These are phyloP conservation scores for Poeciliopsis turrubarensis DNA, from an alignment of 2,113 vertebrate species.

Conservation along the genomic window DNA sequence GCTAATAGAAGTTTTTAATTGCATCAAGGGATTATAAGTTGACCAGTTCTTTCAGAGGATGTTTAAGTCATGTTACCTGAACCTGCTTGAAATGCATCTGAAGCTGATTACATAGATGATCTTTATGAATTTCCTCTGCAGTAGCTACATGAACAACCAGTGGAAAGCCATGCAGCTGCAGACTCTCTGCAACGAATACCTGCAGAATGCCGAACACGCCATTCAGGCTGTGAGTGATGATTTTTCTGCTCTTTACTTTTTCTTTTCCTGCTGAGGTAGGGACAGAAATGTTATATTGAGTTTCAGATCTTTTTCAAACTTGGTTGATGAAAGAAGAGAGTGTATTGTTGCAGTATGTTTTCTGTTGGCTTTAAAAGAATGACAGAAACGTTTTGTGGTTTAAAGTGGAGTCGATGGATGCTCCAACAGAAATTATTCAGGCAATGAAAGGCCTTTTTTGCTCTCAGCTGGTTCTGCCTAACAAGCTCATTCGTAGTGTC, in stretches of 20 bases:
- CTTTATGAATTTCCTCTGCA: constrained; percentile 37
- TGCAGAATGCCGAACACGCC: constrained; percentile 62
- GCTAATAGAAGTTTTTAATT: too few relatives aligned
- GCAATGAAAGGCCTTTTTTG: constrained; percentile 1
- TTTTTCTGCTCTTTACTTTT: background rate
- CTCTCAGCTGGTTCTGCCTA: background rate
- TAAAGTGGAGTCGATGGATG: background rate
- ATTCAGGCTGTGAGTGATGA: constrained; percentile 72
- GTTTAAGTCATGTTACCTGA: background rate
- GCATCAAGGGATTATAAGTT: background rate
- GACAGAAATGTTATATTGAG: too few relatives aligned
- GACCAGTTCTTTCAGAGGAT: background rate
- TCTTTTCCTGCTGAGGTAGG: background rate
- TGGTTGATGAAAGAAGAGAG: background rate
- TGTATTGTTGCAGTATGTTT: background rate
- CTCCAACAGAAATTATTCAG: constrained; percentile 11
- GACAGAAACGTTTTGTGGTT: constrained; percentile 6
- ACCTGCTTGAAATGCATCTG: too few relatives aligned
- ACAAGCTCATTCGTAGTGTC: background rate
- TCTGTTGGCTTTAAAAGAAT: constrained; percentile 10
- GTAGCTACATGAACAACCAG: constrained; percentile 32
- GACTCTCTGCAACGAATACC: constrained; percentile 69
- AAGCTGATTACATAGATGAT: background rate
- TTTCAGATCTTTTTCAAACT: background rate
- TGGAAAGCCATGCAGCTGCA: constrained; percentile 60